Evolutionary conservation across 2,797 vertebrate genomes (phyloP).

Genomic region (Champsocephalus esox): DNA sequence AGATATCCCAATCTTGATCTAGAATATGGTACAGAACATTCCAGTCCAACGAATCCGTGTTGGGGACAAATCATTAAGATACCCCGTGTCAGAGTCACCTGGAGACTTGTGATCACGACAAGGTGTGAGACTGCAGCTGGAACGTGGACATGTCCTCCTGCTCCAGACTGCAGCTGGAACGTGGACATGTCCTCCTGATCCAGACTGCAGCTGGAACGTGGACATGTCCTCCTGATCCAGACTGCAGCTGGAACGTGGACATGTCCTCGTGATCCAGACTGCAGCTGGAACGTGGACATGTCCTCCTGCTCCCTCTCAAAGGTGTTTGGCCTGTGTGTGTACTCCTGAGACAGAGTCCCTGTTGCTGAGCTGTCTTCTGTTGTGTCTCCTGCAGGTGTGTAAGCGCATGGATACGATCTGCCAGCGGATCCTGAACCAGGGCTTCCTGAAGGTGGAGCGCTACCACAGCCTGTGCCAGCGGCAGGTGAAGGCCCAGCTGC

Average conservation of each 20-base stretch:
- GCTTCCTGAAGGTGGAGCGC: constrained; percentile 97
- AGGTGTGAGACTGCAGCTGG: too few species aligned
- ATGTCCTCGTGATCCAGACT: too few species aligned
- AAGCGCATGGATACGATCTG: constrained; percentile 98
- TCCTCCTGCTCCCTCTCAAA: background rate
- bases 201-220: too few species aligned
- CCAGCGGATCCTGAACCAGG: constrained; percentile 97
- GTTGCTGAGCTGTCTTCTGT: background rate
- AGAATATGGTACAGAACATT: too few species aligned
- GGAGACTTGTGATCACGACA: too few species aligned
- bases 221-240: background rate
- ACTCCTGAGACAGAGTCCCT: background rate
- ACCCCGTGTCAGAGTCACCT: too few species aligned
- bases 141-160: too few species aligned
- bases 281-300: background rate
- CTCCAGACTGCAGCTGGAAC: too few species aligned
- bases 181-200: background rate
- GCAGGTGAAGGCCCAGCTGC: constrained; percentile 98
- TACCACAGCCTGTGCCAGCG: constrained; percentile 98
- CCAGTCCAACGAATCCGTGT: too few species aligned
- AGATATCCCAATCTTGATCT: too few species aligned
- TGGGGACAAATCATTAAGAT: too few species aligned
- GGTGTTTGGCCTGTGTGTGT: background rate
- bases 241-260: too few species aligned
- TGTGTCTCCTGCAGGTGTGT: constrained; percentile 87